Evolutionary conservation across 2,113 vertebrate species (phyloP), one percentile per base, ranked within the genome.

Genomic region (Poecilia latipinna): DNA sequence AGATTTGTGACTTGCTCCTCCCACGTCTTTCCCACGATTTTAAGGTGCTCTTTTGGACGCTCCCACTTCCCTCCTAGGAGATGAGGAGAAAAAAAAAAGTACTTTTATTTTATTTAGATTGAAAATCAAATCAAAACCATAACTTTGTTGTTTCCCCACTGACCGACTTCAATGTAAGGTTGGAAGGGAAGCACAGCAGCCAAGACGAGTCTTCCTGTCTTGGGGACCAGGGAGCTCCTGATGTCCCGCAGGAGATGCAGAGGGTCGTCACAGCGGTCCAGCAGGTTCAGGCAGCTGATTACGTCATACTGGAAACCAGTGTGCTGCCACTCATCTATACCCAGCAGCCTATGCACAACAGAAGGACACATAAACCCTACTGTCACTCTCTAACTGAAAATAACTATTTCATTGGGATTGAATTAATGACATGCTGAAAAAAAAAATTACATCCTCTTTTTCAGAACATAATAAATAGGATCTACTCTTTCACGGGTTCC

Each of bases 211-310:
- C 97, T 93, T 86, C 98, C 98, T 22, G 95, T 94, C 65, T 91
- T 93, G 12, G 97, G 97, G 76, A 98, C 96, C 72, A 99, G 93
- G 0, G 97, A 94, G 29, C 89, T 94, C 82, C 91, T 94, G 80
- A 99, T 98, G 87, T 97, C 96, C 84, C 86, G 94, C 89, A 99
- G 93, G 33, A 99, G 95, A 48, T 92, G 93, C 75, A 98, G 88
- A 13, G 98, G 98, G 61, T 96, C 94, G 33, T 99, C 96, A 77
- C 97, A 98, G 72, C 98, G 97, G 88, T 99, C 98, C 85, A 99
- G 91, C 89, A 99, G 92, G 89, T 99, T 99, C 91, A 99, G 94
- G 89, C 98, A 99, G 96, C 98, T 99, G 93, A 99, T 96, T 77
- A 99, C 92, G 42, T 99, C 96, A 62, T 97, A 99, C 77, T 96